Conservation (phyloP, 2,113 vertebrate genomes). For the Cyprinodon variegatus region DNA sequence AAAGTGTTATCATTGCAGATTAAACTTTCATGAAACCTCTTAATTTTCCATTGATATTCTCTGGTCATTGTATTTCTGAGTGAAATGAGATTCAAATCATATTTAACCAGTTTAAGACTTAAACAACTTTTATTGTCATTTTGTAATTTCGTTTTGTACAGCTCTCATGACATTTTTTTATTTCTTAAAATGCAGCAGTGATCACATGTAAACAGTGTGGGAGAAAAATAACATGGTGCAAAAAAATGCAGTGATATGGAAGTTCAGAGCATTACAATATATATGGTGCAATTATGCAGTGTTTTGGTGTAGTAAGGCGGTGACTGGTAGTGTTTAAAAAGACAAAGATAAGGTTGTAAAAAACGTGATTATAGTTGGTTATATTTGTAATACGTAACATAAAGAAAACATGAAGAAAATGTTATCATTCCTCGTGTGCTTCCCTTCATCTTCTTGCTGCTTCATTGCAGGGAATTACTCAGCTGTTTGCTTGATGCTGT, state of each 20-base stretch:
- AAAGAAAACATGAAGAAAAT: neutral
- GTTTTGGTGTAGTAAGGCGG: too few relatives aligned
- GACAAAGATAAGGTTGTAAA: conserved; percentile 3
- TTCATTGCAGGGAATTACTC: conserved; percentile 37
- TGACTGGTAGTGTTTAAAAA: neutral
- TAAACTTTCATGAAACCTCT: conserved; percentile 34
- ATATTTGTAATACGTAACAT: neutral
- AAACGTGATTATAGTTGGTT: conserved; percentile 15
- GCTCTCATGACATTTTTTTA: too few relatives aligned
- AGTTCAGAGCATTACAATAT: too few relatives aligned
- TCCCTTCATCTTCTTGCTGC: conserved; percentile 14
- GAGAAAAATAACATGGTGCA: too few relatives aligned
- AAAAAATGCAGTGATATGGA: too few relatives aligned
- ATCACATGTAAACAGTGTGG: too few relatives aligned
- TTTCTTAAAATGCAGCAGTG: too few relatives aligned
- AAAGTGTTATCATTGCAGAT: conserved; percentile 28
- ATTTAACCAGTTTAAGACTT: neutral
- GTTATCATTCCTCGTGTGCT: conserved; percentile 4
- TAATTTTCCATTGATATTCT: conserved; percentile 19
- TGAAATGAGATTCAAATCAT: conserved; percentile 12
- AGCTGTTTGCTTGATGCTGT: conserved; percentile 43
- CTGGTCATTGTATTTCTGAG: conserved; percentile 21
- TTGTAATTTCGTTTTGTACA: too few relatives aligned
- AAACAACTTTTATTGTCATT: too few relatives aligned
- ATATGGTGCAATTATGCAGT: too few relatives aligned